Conservation (phyloP, 2,113 vertebrate species). For the Indicator maculatus region DNA sequence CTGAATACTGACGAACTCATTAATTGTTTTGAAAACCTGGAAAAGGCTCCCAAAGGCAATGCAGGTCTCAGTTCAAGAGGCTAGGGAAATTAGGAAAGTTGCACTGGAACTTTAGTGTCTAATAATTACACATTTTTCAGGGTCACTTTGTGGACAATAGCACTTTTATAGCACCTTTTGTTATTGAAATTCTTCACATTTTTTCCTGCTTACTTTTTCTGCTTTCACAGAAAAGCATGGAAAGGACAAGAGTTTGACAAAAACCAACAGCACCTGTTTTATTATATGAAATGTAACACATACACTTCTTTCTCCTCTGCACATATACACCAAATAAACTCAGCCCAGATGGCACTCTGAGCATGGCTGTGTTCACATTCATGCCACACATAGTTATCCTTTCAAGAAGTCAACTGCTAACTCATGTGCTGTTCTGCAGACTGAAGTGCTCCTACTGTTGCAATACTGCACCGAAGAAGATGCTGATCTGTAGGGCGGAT, state of each 20-base stretch:
- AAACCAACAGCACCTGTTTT: slow-evolving; percentile 62
- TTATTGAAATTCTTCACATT: slow-evolving; percentile 68
- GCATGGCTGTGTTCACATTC: slow-evolving; percentile 41
- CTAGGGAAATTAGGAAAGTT: slow-evolving; percentile 27
- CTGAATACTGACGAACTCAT: slow-evolving; percentile 27
- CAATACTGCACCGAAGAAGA: background rate
- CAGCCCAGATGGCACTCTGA: slow-evolving; percentile 54
- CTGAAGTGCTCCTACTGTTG: slow-evolving; percentile 33
- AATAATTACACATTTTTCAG: background rate
- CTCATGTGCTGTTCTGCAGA: background rate
- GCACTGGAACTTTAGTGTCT: slow-evolving; percentile 2
- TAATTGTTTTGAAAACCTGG: slow-evolving; percentile 42
- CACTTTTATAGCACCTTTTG: slow-evolving; percentile 56
- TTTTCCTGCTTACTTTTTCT: slow-evolving; percentile 35
- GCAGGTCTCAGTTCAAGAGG: background rate
- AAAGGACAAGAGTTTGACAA: slow-evolving; percentile 7
- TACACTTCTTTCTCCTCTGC: slow-evolving; percentile 12
- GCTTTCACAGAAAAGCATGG: background rate
- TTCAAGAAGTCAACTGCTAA: slow-evolving; percentile 59
- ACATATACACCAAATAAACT: slow-evolving; percentile 49
- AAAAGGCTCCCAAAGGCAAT: slow-evolving; percentile 29
- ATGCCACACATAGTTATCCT: slow-evolving; percentile 59
- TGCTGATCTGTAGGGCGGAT: slow-evolving; percentile 46
- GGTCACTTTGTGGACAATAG: slow-evolving; percentile 12
- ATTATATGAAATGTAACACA: slow-evolving; percentile 46